Base-by-base conservation (phyloP, 2,888 invertebrate species). In the Dendrolimus houi region DNA sequence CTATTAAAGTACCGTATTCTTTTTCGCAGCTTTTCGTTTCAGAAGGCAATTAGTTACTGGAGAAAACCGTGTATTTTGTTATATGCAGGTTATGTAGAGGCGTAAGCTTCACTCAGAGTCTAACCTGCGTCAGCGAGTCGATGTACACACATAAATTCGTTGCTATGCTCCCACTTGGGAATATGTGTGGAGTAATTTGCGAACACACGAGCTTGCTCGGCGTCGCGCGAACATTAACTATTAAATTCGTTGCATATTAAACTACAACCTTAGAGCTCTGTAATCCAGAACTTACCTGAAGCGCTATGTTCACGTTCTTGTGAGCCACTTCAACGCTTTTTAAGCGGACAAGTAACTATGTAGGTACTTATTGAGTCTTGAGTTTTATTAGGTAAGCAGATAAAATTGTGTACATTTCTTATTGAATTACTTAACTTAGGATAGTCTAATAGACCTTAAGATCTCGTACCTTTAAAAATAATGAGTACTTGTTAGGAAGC, bases 171-270 rank as follows among this genome's bases (percentile, higher is more conserved):
- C 70, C 84, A 72, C 80, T 59, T 56, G 86, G 82, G 87, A 82
- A 82, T 81, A 83, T 84, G 85, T 86, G 85, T 80, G 76, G 80
- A 85, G 88, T 87, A 88, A 88, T 89, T 84, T 88, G 85, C 79
- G 77, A 83, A 73, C 83, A 81, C 77, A 81, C 76, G 80, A 79
- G 81, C 72, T 75, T 72, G 72, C 79, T 75, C 76, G 75, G 77
- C 82, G 84, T 84, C 85, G 81, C 85, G 81, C 79, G 75, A 76
- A 81, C 87, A 87, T 89, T 87, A 89, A 88, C 86, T 89, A 88
- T 89, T 89, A 88, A 89, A 88, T 86, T 89, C 89, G 87, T 87
- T 89, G 88, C 87, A 89, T 89, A 87, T 87, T 87, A 87, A 84
- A 87, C 83, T 85, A 87, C 79, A 75, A 74, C 75, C 81, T 79